phyloP scores from a whole-genome alignment of 2,113 vertebrate genomes.

The Chloropsis cyanopogon region DNA sequence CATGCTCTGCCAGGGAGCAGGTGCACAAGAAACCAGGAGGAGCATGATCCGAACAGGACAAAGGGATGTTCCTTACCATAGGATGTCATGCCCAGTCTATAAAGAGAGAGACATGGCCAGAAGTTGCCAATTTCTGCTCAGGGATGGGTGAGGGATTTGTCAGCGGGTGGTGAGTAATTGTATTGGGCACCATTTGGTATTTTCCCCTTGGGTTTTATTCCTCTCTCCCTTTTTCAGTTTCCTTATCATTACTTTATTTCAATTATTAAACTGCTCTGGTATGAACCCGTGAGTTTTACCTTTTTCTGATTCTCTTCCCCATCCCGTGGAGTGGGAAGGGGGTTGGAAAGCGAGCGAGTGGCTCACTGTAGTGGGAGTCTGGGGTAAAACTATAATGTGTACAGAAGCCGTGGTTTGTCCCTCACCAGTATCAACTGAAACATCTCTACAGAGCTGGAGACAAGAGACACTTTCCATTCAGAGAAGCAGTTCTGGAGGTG shows the following conservation, averaged over 20 bases:
- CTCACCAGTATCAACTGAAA: neutral
- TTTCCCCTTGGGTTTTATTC: neutral
- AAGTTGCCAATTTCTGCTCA: neutral
- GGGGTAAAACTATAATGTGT: accelerated
- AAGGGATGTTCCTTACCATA: neutral
- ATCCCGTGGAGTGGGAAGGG: neutral
- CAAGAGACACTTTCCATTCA: neutral
- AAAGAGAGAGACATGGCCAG: neutral
- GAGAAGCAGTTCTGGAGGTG: neutral
- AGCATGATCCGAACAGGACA: neutral
- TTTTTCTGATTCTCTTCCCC: neutral
- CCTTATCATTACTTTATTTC: neutral
- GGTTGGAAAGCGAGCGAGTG: neutral
- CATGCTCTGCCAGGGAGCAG: neutral
- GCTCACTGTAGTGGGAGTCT: neutral
- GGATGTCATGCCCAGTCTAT: too few species aligned
- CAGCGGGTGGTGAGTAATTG: neutral
- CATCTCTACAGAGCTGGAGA: neutral
- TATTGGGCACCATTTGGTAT: neutral
- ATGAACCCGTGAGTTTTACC: neutral
- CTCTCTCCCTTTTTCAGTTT: neutral
- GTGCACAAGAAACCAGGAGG: neutral
- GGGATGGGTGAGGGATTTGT: too few species aligned
- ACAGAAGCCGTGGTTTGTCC: neutral
- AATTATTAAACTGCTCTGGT: neutral